Evolutionary conservation across 1,140 invertebrate genomes (phyloP).

Genomic region (Bradysia coprophila): DNA sequence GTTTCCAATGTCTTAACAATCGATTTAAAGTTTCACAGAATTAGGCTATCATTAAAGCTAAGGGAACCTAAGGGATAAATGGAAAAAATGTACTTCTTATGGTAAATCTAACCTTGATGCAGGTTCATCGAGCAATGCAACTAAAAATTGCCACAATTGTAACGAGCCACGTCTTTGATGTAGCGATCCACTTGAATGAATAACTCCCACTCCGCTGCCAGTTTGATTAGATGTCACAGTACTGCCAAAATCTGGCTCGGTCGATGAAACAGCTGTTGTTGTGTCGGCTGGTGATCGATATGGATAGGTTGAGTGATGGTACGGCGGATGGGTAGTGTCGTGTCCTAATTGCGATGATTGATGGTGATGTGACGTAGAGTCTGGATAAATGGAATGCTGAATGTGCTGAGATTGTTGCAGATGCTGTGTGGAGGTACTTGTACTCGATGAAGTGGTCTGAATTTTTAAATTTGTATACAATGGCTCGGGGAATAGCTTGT

Average conservation of each 20-base stretch:
- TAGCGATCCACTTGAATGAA: conserved; percentile 17
- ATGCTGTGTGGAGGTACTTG: not conserved
- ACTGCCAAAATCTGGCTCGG: conserved; percentile 16
- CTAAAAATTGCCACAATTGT: conserved; percentile 88
- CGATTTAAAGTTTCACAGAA: too few species aligned
- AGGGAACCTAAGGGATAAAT: not conserved
- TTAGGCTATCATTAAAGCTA: too few species aligned
- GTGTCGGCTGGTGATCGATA: not conserved
- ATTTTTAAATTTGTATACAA: not conserved
- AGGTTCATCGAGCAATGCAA: conserved; percentile 73
- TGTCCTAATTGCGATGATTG: too few species aligned
- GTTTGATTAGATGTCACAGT: conserved; percentile 16
- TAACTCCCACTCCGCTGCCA: too few species aligned
- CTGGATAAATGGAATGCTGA: not conserved
- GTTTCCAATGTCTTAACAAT: too few species aligned
- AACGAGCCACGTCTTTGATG: conserved; percentile 54
- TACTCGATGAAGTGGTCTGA: not conserved
- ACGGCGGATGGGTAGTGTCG: not conserved
- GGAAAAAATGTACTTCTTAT: not conserved
- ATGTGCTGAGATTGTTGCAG: not conserved
- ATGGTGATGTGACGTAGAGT: not conserved
- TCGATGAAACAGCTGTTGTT: conserved; percentile 10
- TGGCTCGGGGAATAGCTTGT: not conserved
- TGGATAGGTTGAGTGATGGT: not conserved
- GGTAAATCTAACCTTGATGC: conserved; percentile 18